These are phyloP conservation scores for Aricia agestis DNA, from an alignment of 1,140 invertebrate genomes.

Conservation along the genomic window DNA sequence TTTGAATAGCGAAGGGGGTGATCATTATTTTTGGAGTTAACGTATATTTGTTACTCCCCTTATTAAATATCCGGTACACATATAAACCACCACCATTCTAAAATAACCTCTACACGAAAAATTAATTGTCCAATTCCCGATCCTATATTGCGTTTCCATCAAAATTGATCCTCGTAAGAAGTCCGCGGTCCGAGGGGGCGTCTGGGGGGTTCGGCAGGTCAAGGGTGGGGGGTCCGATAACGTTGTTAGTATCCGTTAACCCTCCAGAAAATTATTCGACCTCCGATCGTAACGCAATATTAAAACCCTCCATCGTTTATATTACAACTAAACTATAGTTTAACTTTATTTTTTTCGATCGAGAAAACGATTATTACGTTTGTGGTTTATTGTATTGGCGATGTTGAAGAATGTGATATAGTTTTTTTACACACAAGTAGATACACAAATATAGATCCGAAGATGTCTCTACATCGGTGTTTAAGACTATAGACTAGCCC, in stretches of 20 bases:
- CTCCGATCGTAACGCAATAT: constrained; percentile 29
- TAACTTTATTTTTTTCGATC: constrained; percentile 1
- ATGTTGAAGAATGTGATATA: not conserved
- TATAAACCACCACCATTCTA: not conserved
- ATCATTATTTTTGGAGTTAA: no score
- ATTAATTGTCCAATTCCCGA: not conserved
- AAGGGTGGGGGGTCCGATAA: constrained; percentile 25
- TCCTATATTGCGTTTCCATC: constrained; percentile 11
- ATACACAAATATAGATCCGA: no score
- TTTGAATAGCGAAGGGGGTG: no score
- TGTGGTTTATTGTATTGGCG: not conserved
- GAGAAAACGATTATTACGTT: not conserved
- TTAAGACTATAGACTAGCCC: no score
- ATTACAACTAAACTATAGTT: not conserved
- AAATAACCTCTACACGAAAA: constrained; percentile 1
- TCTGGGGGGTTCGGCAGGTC: no score
- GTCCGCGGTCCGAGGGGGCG: constrained; percentile 13
- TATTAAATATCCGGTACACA: no score
- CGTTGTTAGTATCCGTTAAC: constrained; percentile 31
- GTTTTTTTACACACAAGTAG: no score
- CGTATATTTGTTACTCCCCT: no score
- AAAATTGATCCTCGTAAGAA: constrained; percentile 13
- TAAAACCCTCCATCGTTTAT: constrained; percentile 19
- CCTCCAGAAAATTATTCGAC: constrained; percentile 31
- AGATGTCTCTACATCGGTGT: no score